Base-by-base conservation (phyloP, 2,888 invertebrate species). In the Coenonympha glycerion region DNA sequence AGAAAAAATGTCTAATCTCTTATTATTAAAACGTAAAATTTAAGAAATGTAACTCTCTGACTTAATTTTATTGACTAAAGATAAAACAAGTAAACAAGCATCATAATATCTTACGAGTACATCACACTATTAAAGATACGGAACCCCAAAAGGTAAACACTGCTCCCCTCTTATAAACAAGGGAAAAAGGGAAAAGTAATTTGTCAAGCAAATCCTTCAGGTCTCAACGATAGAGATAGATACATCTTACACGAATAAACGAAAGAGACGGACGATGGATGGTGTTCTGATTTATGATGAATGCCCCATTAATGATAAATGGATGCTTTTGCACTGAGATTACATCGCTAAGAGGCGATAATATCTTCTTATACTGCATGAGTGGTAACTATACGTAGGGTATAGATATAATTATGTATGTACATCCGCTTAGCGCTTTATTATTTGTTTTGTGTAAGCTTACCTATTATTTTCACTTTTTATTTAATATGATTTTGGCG, bases 171-270 rank as follows among this genome's bases (percentile, higher is more conserved):
- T 57, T 52, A 62, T 68, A 77, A 80, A 77, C 76, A 80, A 77
- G 79, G 73, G 73, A 72, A 76, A 69, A 76, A 69, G 67, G 75
- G 76, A 77, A 81, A 82, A 80, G 82, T 80, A 81, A 84, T 84
- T 82, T 83, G 82, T 83, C 85, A 85, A 82, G 81, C 75, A 80
- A 80, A 83, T 82, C 82, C 79, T 69, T 63, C 54, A 62, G 68
- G 68, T 71, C 64, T 66, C 69, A 64, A 69, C n/a, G 68, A 59
- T 47, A 52, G 58, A 59, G 64, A 63, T 42, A 53, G 58, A 57
- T 49, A 52, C 49, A 51, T 5, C 16, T 16, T 24, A 34, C 22
- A 39, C 39, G 44, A 40, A 47, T 49, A 50, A 52, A 47, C 47
- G 57, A 51, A 52, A 56, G 59, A 58, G 63, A 60, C 56, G 53